Base-by-base conservation (phyloP, 1,140 invertebrate species). In the Maniola jurtina region DNA sequence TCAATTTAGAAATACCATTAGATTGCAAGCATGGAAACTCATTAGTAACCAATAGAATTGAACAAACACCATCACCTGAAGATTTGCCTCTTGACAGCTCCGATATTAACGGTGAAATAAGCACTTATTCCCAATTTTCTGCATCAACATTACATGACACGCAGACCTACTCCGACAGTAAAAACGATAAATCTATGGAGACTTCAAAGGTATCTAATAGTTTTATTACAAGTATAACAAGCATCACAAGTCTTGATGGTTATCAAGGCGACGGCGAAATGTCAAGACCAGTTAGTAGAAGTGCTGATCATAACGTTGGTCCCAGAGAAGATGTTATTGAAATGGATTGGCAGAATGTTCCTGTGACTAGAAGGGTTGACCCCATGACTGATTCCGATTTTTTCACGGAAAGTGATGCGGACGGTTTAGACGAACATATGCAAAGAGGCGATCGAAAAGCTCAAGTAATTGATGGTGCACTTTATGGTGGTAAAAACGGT, bases 321-420 rank as follows among this genome's bases (percentile, higher is more conserved):
- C 81, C 84, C 14, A 81, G 89, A 52, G 88, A 88, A 76, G 91
- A 90, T 66, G 84, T 75, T 45, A 82, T 90, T 56, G 90, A 91
- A 79, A 91, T 91, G 84, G 88, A 91, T 63, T 92, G 91, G 91
- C 91, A 91, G 73, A 92, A 92, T 79, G 88, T 91, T 42, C 89
- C 91, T 0, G 90, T 92, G 10, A 79, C 89, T 64, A 77, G 94
- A 72, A 92, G 94, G 38, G 93, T 93, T 64, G 95, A 96, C 88
- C 95, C 95, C 1, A 96, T 97, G 95, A 97, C 96, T 0, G 96
- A 97, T 86, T 97, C 96, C 0, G 96, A 97, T 81, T 97, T 97
- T 82, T 97, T 96, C 78, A 97, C 96, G 6, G 96, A 97, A 89
- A 96, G 95, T 74, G 96, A 97, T 88, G 95, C 95, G 0, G 96